Percentiles rank a stretch among this genome's conserved stretches.
Conservation (phyloP, 1,140 invertebrate species). For the Euwallacea fornicatus region DNA sequence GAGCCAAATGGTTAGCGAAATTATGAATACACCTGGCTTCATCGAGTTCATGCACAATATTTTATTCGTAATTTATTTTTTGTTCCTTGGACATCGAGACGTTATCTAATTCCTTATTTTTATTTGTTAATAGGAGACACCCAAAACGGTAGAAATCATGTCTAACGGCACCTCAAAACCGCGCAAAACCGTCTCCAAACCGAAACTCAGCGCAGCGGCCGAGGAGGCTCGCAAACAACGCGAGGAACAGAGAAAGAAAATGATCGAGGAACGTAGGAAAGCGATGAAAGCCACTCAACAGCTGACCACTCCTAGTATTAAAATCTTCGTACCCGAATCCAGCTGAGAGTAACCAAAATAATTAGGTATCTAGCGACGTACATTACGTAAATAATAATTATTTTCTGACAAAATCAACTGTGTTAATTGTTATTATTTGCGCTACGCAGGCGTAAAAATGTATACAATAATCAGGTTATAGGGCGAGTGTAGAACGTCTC, state of each 20-base stretch:
- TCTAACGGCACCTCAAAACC: constrained; percentile 50
- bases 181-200: constrained; percentile 53
- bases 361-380: not conserved
- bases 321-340: constrained; percentile 65
- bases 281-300: constrained; percentile 62
- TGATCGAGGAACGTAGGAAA: constrained; percentile 75
- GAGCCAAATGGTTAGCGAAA: too few species aligned
- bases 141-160: constrained; percentile 48
- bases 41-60: too few species aligned
- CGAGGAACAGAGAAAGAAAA: constrained; percentile 76
- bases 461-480: too few species aligned
- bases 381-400: too few species aligned
- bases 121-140: constrained; percentile 37
- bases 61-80: too few species aligned
- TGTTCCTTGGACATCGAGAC: too few species aligned
- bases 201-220: constrained; percentile 55
- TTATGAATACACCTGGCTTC: too few species aligned
- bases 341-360: constrained; percentile 45
- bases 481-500: too few species aligned
- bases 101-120: constrained; percentile 19
- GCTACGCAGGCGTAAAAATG: too few species aligned
- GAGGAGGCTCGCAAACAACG: constrained; percentile 64
- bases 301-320: constrained; percentile 53
- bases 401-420: too few species aligned
- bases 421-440: too few species aligned